Evolutionary conservation across 2,113 vertebrate genomes (phyloP), one percentile per base, ranked within the genome.

Genomic region (Dasyurus viverrinus): DNA sequence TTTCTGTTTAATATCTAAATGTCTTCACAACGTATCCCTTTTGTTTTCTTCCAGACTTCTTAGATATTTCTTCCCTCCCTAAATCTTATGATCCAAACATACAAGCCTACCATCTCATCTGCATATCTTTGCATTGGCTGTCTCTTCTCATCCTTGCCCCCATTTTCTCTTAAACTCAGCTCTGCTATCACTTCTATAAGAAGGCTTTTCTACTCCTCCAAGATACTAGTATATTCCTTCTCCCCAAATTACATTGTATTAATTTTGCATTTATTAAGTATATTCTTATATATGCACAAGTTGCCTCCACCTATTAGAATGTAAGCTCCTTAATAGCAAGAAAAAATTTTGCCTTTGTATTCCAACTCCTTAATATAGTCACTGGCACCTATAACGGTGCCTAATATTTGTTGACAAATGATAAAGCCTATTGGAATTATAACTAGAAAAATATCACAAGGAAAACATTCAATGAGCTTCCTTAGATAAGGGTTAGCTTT

Each of bases 401-500:
- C 36, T 68, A 76, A 36, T 76, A 76, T 16, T 76, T 76, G 36
- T 2, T 76, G 4, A 76, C 22, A 42, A 76, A 22, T 42, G 36
- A 76, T 76, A 76, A 76, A 76, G 57, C 57, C 57, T 60, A 10
- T 60, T 60, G 52, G 89, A 93, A 95, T 55, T 76, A 90, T 48
- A 36, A 22, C 92, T 46, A 93, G 50, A 50, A 84, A 76, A 92
- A 42, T 90, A 89, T 48, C 55, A n/a, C 42, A 26, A 94, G 11
- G 23, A 46, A 90, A 92, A 54, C 68, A 76, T 76, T 22, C 19
- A 42, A 76, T 42, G n/a, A 42, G 1, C 68, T 22, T 76, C 36
- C 36, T 22, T 36, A 42, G 36, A 76, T 42, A 2, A 68, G 36
- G 30, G 36, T 42, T 76, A 76, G 68, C 68, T 16, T 76, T 42